Evolutionary conservation across 2,888 invertebrate genomes (phyloP).

Genomic region (Encarsia formosa): DNA sequence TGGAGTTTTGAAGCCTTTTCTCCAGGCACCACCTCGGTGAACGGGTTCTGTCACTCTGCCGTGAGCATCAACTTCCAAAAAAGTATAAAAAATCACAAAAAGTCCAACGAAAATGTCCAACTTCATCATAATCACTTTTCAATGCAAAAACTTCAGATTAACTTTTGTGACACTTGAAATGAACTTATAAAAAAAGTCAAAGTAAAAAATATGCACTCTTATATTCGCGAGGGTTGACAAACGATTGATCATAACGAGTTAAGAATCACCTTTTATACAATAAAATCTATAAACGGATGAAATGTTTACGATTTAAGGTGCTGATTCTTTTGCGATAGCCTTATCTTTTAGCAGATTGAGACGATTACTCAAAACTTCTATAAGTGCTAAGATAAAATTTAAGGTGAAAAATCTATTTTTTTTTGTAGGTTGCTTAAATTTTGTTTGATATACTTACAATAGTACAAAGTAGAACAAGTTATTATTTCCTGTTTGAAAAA

Average conservation of each 20-base stretch:
- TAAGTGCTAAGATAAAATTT: no score
- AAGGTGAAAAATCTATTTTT: no score
- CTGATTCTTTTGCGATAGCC: conserved; percentile 11
- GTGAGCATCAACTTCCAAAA: conserved; percentile 47
- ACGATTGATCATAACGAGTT: not conserved
- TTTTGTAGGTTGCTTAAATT: no score
- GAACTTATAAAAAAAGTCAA: no score
- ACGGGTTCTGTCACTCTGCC: conserved; percentile 57
- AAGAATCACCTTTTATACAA: conserved; percentile 11
- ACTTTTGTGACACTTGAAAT: no score
- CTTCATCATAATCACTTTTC: not conserved
- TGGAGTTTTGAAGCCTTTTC: conserved; percentile 51
- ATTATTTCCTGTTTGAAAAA: no score
- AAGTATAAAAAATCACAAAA: not conserved
- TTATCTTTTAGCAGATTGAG: conserved; percentile 15
- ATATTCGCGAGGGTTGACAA: not conserved
- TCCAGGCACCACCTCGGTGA: conserved; percentile 56
- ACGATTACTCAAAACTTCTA: conserved; percentile 13
- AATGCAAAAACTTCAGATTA: no score
- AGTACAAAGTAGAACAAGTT: no score
- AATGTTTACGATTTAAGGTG: conserved; percentile 13
- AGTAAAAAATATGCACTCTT: no score
- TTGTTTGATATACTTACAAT: no score
- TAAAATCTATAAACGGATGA: not conserved
- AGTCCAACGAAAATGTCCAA: not conserved